These are phyloP conservation scores for Pelecanus crispus DNA, from an alignment of 2,113 vertebrate species.

Conservation along the genomic window DNA sequence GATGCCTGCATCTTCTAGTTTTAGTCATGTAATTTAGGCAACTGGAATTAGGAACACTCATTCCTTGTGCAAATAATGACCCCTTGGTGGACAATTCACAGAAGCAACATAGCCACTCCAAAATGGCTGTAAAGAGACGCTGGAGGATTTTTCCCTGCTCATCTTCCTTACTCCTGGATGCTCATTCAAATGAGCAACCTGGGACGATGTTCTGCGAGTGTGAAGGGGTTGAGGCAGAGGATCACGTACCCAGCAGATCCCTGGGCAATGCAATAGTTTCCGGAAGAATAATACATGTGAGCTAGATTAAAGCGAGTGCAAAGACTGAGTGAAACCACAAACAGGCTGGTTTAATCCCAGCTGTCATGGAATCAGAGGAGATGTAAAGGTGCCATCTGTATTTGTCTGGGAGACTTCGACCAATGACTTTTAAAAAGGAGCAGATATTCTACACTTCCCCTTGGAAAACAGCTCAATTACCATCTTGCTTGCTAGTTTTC, in stretches of 20 bases:
- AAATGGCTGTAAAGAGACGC: neutral
- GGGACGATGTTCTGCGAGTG: neutral
- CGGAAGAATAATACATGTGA: rapidly evolving
- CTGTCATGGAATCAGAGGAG: neutral
- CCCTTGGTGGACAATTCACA: neutral
- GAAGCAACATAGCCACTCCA: neutral
- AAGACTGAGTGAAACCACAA: neutral
- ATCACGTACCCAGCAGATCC: neutral
- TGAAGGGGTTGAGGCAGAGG: neutral
- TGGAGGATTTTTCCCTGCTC: neutral
- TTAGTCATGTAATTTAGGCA: neutral
- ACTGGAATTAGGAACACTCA: neutral
- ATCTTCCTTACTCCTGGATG: neutral
- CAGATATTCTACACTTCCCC: neutral
- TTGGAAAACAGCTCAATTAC: neutral
- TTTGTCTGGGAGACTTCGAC: neutral
- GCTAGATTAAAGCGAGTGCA: neutral
- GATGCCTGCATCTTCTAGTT: neutral
- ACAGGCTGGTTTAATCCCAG: neutral
- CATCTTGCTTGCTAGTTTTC: neutral
- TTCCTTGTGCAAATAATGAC: neutral
- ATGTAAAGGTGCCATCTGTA: neutral
- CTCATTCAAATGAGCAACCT: neutral
- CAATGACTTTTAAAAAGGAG: neutral
- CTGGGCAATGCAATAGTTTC: neutral